A percentile compares a stretch with the other conserved stretches of the same genome.
Conservation (phyloP, 1,140 invertebrate species). For the Leguminivora glycinivorella region DNA sequence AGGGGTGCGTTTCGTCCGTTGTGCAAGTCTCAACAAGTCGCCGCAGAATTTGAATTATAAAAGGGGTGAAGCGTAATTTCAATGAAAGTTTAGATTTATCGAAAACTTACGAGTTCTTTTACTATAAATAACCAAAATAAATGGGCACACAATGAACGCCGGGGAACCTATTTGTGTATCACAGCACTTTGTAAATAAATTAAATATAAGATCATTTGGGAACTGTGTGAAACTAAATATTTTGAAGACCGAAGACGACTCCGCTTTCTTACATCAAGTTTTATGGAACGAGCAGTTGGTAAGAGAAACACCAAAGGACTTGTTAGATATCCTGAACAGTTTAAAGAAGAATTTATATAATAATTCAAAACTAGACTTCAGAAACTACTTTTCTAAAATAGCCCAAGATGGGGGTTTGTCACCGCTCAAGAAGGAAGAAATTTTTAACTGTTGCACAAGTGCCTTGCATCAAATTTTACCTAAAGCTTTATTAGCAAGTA, state of each 20-base stretch:
- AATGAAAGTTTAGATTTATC: background rate
- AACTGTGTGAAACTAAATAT: conserved; percentile 59
- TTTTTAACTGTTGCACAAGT: conserved; percentile 46
- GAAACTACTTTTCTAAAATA: conserved; percentile 47
- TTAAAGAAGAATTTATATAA: conserved; percentile 52
- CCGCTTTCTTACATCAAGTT: conserved; percentile 45
- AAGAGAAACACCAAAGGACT: conserved; percentile 41
- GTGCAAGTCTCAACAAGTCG: conserved; percentile 45
- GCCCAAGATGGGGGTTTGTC: conserved; percentile 29
- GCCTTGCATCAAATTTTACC: conserved; percentile 57
- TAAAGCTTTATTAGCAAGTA: conserved; percentile 54
- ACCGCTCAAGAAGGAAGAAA: conserved; percentile 48
- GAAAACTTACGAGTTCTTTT: background rate
- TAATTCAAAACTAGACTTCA: conserved; percentile 56
- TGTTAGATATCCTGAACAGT: conserved; percentile 42
- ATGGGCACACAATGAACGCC: conserved; percentile 36
- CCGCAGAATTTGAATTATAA: conserved; percentile 42
- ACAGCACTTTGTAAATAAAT: conserved; percentile 64
- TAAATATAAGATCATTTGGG: conserved; percentile 61
- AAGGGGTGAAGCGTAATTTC: background rate
- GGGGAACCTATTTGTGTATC: conserved; percentile 55
- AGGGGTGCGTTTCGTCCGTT: conserved; percentile 1
- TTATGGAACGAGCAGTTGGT: conserved; percentile 46
- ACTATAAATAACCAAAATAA: conserved; percentile 11
- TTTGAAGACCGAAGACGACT: conserved; percentile 48